A percentile compares a stretch with the other conserved stretches of the same genome.
These are phyloP conservation scores for Pogonophryne albipinna DNA, from an alignment of 2,797 vertebrate species.

Conservation along the genomic window DNA sequence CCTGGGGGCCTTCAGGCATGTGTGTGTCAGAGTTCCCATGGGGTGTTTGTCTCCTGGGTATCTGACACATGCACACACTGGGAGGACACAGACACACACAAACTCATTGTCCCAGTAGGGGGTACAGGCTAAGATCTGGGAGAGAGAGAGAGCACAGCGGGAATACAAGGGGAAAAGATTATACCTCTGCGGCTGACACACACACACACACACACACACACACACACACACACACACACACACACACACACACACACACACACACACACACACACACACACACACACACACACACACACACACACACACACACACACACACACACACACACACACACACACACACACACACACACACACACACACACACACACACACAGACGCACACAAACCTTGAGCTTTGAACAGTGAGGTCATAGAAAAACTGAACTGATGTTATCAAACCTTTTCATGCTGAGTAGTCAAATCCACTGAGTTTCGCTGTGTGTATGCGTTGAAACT, in stretches of 20 bases:
- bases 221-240: too few species aligned
- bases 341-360: not conserved
- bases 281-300: not conserved
- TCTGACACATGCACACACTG: not conserved
- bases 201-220: too few species aligned
- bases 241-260: too few species aligned
- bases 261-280: too few species aligned
- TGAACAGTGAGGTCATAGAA: slow-evolving; percentile 34
- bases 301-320: too few species aligned
- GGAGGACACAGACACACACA: not conserved
- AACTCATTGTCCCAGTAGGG: slow-evolving; percentile 53
- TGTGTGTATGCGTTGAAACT: too few species aligned
- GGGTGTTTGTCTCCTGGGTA: too few species aligned
- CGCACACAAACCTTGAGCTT: slow-evolving; percentile 32
- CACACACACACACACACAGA: not conserved
- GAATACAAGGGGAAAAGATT: slow-evolving; percentile 64
- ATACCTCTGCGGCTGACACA: slow-evolving; percentile 53
- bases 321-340: too few species aligned
- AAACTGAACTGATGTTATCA: not conserved
- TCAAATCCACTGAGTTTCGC: too few species aligned
- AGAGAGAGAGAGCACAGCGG: slow-evolving; percentile 48
- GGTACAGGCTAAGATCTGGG: slow-evolving; percentile 53
- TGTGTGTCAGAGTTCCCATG: too few species aligned
- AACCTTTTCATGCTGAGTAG: not conserved
- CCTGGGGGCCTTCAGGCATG: not conserved